Conservation (phyloP, 2,797 vertebrate genomes). For the Dallia pectoralis region DNA sequence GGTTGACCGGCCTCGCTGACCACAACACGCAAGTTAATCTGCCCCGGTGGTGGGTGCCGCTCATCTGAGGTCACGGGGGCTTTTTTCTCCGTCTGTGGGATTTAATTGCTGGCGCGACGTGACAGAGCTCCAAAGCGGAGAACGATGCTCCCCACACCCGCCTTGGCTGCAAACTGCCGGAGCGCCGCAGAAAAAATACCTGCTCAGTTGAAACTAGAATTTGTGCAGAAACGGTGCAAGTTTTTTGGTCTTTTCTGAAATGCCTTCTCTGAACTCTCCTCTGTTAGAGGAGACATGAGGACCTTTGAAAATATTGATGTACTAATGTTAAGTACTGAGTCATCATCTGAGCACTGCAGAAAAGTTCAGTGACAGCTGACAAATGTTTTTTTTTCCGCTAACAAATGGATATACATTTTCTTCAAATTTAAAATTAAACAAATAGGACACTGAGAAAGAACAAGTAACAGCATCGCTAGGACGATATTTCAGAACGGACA, state of each 20-base stretch:
- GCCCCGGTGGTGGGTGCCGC: constrained; percentile 54
- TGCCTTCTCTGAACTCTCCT: constrained; percentile 32
- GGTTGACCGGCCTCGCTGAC: constrained; percentile 90
- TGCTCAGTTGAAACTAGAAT: constrained; percentile 53
- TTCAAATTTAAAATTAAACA: constrained; percentile 1
- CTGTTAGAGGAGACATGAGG: constrained; percentile 28
- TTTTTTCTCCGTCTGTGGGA: constrained; percentile 56
- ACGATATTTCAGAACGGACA: constrained; percentile 35
- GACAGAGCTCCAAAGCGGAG: constrained; percentile 62
- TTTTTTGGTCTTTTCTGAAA: constrained; percentile 26
- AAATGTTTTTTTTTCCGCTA: background rate
- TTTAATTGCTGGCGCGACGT: constrained; percentile 76
- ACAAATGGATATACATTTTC: constrained; percentile 20
- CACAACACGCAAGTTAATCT: constrained; percentile 85
- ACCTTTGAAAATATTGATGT: constrained; percentile 8
- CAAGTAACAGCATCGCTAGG: constrained; percentile 19
- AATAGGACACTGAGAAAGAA: constrained; percentile 7
- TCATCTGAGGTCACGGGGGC: constrained; percentile 40
- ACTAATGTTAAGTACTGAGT: constrained; percentile 11
- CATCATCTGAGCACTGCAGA: constrained; percentile 20
- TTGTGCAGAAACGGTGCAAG: constrained; percentile 34
- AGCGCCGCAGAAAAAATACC: constrained; percentile 45
- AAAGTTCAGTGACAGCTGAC: constrained; percentile 5
- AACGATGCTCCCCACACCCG: constrained; percentile 63
- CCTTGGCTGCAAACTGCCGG: constrained; percentile 52